Evolutionary conservation across 2,113 vertebrate species (phyloP), one percentile per base, ranked within the genome.

Genomic region (Ameiurus melas): DNA sequence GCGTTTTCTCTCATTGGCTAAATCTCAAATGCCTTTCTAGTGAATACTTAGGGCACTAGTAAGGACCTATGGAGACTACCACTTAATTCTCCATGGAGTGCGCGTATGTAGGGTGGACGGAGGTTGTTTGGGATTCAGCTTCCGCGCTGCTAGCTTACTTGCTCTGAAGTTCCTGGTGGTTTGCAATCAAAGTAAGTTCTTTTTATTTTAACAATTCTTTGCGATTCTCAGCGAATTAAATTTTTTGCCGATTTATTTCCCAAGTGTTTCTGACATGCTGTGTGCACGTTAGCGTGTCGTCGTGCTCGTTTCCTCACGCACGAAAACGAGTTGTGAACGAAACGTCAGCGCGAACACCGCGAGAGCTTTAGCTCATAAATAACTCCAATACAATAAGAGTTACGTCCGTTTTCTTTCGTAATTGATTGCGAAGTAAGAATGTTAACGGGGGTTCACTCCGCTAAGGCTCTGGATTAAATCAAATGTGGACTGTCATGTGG

Each of bases 271-370:
- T 43, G 33, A 30, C 19, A 12, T 57, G 0, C 16, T 80, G 27
- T 80, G 14, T 53, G 5, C 17, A 12, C 5, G 6, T 78, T 78
- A 7, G 22, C 20, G 27, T 51, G 47, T 25, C 57, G 53, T 51
- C 12, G 0, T 78, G 20, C 20, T 60, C 13, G 55, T 60, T 82
- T 60, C 55, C 57, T 82, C 12, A 81, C 27, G 27, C 47, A 55
- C 12, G 5, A 79, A 16, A 1, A 14, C 6, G 79, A 60, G 51
- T 62, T 66, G 36, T 9, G 4, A 33, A 10, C 36, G 71, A 79
- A 79, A 79, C 85, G 73, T 79, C 73, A 79, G 73, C 73, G 79
- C 75, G 5, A 43, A 62, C 57, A 62, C 57, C 36, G 27, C 5
- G 16, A 51, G 39, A 33, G 47, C 33, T 70, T 68, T 70, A 70